Conservation (phyloP, 2,888 invertebrate species). For the Oscheius onirici region DNA sequence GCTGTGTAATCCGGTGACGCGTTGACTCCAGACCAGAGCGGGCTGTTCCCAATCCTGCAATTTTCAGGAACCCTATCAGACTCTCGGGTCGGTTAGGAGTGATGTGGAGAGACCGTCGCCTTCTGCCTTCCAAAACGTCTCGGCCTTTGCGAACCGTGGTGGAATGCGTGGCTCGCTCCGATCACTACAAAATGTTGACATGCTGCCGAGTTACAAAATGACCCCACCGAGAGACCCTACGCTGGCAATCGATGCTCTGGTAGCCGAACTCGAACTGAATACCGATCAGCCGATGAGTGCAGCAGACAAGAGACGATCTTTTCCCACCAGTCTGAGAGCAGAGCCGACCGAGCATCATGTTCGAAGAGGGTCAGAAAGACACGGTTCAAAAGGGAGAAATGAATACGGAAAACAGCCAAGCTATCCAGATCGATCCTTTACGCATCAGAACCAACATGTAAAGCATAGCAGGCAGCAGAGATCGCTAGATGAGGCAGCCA, state of each 20-base stretch:
- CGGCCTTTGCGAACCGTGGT: slow-evolving; percentile 36
- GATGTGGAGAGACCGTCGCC: slow-evolving; percentile 53
- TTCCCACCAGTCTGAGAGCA: slow-evolving; percentile 46
- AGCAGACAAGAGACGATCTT: slow-evolving; percentile 56
- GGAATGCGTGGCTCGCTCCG: slow-evolving; percentile 43
- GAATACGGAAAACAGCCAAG: slow-evolving; percentile 2
- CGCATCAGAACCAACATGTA: not conserved
- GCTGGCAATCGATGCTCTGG: slow-evolving; percentile 66
- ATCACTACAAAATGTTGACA: slow-evolving; percentile 46
- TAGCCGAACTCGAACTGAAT: slow-evolving; percentile 69
- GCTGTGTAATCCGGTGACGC: slow-evolving; percentile 4
- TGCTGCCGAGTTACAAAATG: slow-evolving; percentile 17
- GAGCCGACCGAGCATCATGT: slow-evolving; percentile 7
- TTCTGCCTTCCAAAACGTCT: slow-evolving; percentile 56
- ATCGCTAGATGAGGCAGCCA: slow-evolving; percentile 59
- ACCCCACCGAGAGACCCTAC: slow-evolving; percentile 52
- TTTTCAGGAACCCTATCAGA: slow-evolving; percentile 63
- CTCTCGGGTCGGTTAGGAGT: slow-evolving; percentile 50
- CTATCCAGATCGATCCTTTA: not conserved
- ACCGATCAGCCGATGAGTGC: slow-evolving; percentile 54
- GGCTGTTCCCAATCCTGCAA: not conserved
- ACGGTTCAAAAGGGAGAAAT: slow-evolving; percentile 11
- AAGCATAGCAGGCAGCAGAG: slow-evolving; percentile 34
- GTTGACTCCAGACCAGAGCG: not conserved
- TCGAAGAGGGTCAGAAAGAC: slow-evolving; percentile 23